phyloP scores from a whole-genome alignment of 1,140 invertebrate genomes.

The Drosophila kurseongensis region DNA sequence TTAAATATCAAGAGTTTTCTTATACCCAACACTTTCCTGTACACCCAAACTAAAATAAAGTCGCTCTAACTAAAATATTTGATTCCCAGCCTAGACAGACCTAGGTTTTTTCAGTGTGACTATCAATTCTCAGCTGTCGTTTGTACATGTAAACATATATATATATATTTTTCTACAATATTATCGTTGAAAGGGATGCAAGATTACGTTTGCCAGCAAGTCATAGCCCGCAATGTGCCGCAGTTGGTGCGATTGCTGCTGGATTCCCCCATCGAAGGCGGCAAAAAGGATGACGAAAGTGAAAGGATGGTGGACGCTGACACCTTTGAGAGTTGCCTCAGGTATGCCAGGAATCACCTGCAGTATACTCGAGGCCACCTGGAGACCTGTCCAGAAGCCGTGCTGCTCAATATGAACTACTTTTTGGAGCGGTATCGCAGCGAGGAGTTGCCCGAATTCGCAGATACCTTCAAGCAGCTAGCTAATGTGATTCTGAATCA shows the following conservation, averaged over 20 bases:
- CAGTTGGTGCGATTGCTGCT: constrained; percentile 26
- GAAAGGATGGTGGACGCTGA: not conserved
- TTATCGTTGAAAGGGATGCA: constrained; percentile 4
- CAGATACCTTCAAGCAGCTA: constrained; percentile 13
- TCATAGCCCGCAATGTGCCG: constrained; percentile 12
- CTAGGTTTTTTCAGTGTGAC: not conserved
- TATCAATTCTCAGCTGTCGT: not conserved
- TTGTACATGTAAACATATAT: constrained; percentile 9
- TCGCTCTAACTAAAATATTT: not conserved
- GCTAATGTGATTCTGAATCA: constrained; percentile 28
- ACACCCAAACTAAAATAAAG: too few relatives aligned
- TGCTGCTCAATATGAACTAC: constrained; percentile 7
- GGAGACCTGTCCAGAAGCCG: not conserved
- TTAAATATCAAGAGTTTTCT: too few relatives aligned
- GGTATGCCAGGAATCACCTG: not conserved
- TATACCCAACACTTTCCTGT: too few relatives aligned
- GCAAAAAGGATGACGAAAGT: too few relatives aligned
- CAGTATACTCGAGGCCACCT: not conserved
- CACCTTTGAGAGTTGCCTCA: constrained; percentile 6
- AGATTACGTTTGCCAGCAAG: constrained; percentile 1
- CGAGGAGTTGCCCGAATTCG: constrained; percentile 22
- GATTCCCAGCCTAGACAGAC: not conserved
- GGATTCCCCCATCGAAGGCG: not conserved
- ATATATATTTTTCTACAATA: constrained; percentile 45
- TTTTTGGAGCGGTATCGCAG: constrained; percentile 33